A percentile compares a stretch with the other conserved stretches of the same genome.
Evolutionary conservation across 2,888 invertebrate genomes (phyloP).

Genomic region (Cryptus viduatorius): DNA sequence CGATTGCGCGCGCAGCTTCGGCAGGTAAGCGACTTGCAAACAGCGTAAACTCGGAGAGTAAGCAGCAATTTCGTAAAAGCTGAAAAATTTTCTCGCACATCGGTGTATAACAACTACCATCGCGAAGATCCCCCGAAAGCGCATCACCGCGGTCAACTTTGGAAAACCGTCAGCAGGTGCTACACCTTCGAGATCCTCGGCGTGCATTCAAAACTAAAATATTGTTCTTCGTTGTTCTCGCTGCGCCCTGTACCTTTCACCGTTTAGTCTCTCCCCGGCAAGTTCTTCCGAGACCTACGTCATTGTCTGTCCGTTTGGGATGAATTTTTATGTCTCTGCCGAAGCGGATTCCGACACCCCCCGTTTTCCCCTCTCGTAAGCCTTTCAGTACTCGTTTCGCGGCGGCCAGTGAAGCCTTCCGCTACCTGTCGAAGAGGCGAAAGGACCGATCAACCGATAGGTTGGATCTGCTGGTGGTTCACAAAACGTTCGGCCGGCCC

Average conservation of each 20-base stretch:
- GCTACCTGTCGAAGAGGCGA: constrained; percentile 60
- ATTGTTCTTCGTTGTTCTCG: constrained; percentile 75
- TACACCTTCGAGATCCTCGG: constrained; percentile 68
- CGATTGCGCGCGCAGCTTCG: not conserved
- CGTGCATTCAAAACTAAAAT: constrained; percentile 79
- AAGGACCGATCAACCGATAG: constrained; percentile 30
- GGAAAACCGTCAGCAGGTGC: constrained; percentile 76
- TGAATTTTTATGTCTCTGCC: constrained; percentile 78
- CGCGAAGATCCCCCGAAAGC: not conserved
- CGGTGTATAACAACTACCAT: not conserved
- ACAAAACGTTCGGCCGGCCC: constrained; percentile 41
- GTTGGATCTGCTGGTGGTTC: constrained; percentile 59
- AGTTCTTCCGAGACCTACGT: constrained; percentile 54
- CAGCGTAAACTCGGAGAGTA: constrained; percentile 16
- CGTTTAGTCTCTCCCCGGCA: constrained; percentile 61
- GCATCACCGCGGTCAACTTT: constrained; percentile 8
- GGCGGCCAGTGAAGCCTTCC: constrained; percentile 5
- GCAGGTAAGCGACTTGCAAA: constrained; percentile 49
- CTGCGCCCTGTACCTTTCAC: constrained; percentile 28
- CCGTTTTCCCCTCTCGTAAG: constrained; percentile 70
- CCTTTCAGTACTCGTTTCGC: constrained; percentile 75
- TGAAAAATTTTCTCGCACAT: constrained; percentile 51
- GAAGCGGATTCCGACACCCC: constrained; percentile 70
- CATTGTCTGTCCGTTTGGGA: constrained; percentile 73
- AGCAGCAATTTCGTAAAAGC: constrained; percentile 33